Conservation (phyloP, 2,113 vertebrate species). For the Nyctereutes procyonoides region DNA sequence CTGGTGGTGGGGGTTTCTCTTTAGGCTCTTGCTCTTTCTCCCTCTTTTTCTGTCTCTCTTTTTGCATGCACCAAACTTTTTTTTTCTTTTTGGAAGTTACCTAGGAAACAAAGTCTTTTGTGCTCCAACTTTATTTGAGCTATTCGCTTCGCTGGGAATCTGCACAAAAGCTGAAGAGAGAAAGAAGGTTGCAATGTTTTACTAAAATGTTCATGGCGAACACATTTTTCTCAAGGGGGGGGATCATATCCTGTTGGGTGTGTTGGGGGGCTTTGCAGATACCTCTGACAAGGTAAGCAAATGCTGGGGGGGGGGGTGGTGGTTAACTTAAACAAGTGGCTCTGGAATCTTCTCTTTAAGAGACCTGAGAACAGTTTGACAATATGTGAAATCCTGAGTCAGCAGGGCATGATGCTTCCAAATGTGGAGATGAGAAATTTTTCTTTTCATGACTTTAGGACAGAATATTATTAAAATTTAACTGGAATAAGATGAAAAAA, state of each 20-base stretch:
- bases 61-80: conserved; percentile 86
- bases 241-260: conserved; percentile 62
- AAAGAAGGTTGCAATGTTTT: conserved; percentile 86
- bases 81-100: conserved; percentile 88
- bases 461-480: conserved; percentile 71
- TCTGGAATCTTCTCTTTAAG: conserved; percentile 69
- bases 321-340: conserved; percentile 66
- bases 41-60: conserved; percentile 65
- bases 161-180: conserved; percentile 91
- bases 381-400: conserved; percentile 63
- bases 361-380: conserved; percentile 38
- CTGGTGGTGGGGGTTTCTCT: conserved; percentile 65
- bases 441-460: conserved; percentile 59
- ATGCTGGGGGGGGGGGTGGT: not conserved
- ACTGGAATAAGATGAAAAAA: conserved; percentile 7
- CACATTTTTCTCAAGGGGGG: conserved; percentile 77
- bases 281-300: conserved; percentile 84
- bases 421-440: conserved; percentile 56
- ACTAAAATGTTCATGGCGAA: conserved; percentile 81
- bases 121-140: conserved; percentile 92
- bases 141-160: conserved; percentile 89
- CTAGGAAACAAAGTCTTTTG: conserved; percentile 96
- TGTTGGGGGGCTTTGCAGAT: conserved; percentile 78
- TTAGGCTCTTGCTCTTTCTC: not conserved
- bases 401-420: conserved; percentile 31